Base-by-base conservation (phyloP, 92 coral and sea anemone species). In the Phenganax marumi region DNA sequence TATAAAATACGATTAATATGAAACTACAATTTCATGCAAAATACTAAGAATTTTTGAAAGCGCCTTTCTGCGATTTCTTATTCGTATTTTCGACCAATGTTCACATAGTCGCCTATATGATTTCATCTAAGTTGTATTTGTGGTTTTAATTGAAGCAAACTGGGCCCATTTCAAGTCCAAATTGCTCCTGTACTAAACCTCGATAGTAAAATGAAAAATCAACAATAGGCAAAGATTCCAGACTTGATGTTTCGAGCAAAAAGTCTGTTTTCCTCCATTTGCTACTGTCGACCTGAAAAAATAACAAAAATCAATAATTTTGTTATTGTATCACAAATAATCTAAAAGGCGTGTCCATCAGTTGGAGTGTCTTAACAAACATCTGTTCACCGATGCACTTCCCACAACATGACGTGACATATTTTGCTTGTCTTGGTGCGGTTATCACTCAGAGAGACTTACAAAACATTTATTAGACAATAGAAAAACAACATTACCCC, bases 181-280 rank as follows among this genome's bases (percentile, higher is more conserved):
- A 89, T 80, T 90, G 90, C 82, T 92, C 97, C 49, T 76, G 86
- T 24, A 64, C 51, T 3, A 90, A 76, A 48, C 90, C 91, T 63
- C 97, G 88, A 76, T 90, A 93, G 75, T 82, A 90, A 84, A 90
- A 92, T 19, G 89, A 69, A 72, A 90, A 82, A 85, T 92, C 97
- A 75, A 81, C 89, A 22, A 92, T 83, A 33, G 97, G 97, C 6
- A 92, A 90, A 21, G 85, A 84, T 63, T 77, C 88, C 57, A 90
- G 87, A 74, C 80, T 90, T 18, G 87, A 84, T 49, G 89, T 88
- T 14, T 85, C 76, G 50, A 92, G 88, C 21, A 48, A 57, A 70
- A 92, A 88, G 76, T 86, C 92, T 17, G 97, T 90, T 87, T 89
- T 87, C 76, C 97, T 91, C 97, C 97, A 92, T 86, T 66, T 89